Conservation (phyloP, 2,797 vertebrate genomes). For the Aplochiton taeniatus region DNA sequence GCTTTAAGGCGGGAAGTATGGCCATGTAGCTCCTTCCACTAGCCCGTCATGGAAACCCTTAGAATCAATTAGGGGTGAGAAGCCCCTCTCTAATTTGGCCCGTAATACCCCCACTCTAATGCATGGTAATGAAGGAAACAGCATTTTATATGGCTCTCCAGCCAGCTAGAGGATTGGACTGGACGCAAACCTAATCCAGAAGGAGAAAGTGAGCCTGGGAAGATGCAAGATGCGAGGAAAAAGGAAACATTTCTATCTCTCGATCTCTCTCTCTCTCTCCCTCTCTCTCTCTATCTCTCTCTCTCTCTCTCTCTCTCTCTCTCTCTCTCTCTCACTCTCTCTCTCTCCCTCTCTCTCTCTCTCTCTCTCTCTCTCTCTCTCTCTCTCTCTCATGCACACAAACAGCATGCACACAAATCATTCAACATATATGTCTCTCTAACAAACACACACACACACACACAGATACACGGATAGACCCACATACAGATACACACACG, state of each 20-base stretch:
- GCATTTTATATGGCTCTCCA: slow-evolving; percentile 37
- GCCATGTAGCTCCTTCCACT: slow-evolving; percentile 29
- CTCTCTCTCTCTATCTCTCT: background rate
- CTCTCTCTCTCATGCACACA: background rate
- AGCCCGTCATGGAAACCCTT: slow-evolving; percentile 54
- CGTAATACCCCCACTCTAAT: slow-evolving; percentile 60
- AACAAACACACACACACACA: background rate
- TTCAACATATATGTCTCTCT: slow-evolving; percentile 4
- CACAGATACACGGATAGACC: background rate
- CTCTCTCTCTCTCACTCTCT: background rate
- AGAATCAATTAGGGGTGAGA: slow-evolving; percentile 66
- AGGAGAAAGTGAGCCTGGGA: slow-evolving; percentile 1
- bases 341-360: background rate
- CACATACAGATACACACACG: background rate
- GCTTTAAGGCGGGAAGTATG: slow-evolving; percentile 40
- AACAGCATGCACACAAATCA: slow-evolving; percentile 10
- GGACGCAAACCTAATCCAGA: slow-evolving; percentile 28
- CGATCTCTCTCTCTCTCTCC: background rate
- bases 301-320: slow-evolving; percentile 4
- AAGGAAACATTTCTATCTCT: background rate
- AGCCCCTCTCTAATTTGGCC: slow-evolving; percentile 61
- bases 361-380: slow-evolving; percentile 2
- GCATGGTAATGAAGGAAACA: slow-evolving; percentile 64
- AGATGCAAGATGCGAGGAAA: slow-evolving; percentile 24
- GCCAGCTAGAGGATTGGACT: slow-evolving; percentile 28